A percentile compares a stretch with the other conserved stretches of the same genome.
Evolutionary conservation across 1,140 invertebrate species (phyloP).

Genomic region (Lutraria rhynchaena): DNA sequence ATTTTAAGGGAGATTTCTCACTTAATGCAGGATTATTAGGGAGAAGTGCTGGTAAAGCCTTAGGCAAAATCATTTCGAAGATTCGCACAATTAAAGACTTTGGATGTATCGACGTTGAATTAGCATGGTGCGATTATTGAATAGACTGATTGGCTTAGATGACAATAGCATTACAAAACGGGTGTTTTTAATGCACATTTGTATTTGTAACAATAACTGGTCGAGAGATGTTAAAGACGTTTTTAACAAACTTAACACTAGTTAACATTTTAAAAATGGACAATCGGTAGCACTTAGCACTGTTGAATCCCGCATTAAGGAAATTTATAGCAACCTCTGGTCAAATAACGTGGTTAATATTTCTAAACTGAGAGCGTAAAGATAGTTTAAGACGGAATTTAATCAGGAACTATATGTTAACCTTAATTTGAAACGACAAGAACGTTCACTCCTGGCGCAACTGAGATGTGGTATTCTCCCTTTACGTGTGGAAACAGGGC

Average conservation of each 20-base stretch:
- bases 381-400: background rate
- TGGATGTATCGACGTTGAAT: background rate
- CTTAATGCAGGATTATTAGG: background rate
- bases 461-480: no score
- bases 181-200: background rate
- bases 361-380: background rate
- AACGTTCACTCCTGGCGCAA: no score
- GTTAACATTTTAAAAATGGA: no score
- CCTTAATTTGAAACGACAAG: background rate
- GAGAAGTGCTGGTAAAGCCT: conserved; percentile 3
- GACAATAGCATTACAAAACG: background rate
- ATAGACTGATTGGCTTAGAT: background rate
- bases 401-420: background rate
- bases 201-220: conserved; percentile 7
- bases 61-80: background rate
- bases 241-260: no score
- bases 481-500: no score
- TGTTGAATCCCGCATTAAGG: background rate
- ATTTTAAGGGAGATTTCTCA: conserved; percentile 7
- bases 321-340: background rate
- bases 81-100: background rate
- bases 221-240: conserved; percentile 1
- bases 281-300: no score
- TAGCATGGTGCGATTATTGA: background rate
- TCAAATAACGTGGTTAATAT: no score